Evolutionary conservation across 2,113 vertebrate species (phyloP).

Genomic region (Apistogramma diplotaenia): DNA sequence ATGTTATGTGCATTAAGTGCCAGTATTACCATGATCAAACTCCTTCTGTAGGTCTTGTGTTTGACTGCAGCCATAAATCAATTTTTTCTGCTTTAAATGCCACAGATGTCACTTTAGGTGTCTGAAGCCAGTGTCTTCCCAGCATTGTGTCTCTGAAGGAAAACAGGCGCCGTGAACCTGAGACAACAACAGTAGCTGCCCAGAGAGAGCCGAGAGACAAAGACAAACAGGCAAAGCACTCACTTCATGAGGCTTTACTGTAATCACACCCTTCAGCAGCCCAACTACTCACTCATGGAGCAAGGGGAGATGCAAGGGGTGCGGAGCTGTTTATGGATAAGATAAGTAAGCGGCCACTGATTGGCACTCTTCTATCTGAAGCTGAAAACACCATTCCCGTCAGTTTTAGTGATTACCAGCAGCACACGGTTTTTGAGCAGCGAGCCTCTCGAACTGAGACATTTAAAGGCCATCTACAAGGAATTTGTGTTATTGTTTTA

Average conservation of each 20-base stretch:
- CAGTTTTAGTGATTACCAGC: not conserved
- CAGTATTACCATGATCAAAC: not conserved
- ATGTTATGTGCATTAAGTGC: not conserved
- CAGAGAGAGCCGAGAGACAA: slow-evolving; percentile 29
- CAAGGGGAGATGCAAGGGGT: not conserved
- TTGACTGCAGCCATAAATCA: not conserved
- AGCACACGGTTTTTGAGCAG: not conserved
- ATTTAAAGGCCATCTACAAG: slow-evolving; percentile 17
- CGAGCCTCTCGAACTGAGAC: not conserved
- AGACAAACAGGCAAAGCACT: slow-evolving; percentile 43
- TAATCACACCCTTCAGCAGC: slow-evolving; percentile 52
- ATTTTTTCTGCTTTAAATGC: not conserved
- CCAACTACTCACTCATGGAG: slow-evolving; percentile 8
- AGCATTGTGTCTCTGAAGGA: slow-evolving; percentile 38
- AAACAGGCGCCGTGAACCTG: slow-evolving; percentile 37
- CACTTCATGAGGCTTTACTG: slow-evolving; percentile 51
- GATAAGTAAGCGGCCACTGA: slow-evolving; percentile 23
- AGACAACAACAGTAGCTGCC: slow-evolving; percentile 46
- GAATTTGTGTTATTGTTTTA: slow-evolving; percentile 51
- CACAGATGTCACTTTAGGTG: not conserved
- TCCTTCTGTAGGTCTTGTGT: not conserved
- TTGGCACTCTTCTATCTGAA: slow-evolving; percentile 19
- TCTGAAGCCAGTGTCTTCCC: slow-evolving; percentile 19
- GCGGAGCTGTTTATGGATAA: slow-evolving; percentile 11
- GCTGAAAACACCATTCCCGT: not conserved